A percentile compares a stretch with the other conserved stretches of the same genome.
Conservation (phyloP, 2,888 invertebrate genomes). For the Marronus borbonicus region DNA sequence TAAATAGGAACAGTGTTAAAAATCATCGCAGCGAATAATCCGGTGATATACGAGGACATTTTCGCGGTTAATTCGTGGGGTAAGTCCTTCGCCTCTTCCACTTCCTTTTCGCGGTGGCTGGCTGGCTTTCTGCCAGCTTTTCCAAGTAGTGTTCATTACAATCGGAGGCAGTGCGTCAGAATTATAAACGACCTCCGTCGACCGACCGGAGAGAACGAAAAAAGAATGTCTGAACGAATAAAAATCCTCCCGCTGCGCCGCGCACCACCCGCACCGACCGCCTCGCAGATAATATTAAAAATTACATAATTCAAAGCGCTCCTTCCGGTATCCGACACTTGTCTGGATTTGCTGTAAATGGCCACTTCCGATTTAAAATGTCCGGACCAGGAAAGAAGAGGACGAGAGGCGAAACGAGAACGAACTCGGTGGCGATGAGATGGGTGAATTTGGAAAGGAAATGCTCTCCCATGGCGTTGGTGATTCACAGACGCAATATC, state of each 20-base stretch:
- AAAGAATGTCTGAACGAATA: constrained; percentile 47
- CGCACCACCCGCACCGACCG: constrained; percentile 57
- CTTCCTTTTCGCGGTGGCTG: constrained; percentile 49
- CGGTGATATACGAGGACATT: constrained; percentile 67
- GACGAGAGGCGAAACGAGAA: neutral
- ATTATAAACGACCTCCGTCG: constrained; percentile 44
- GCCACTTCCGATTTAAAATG: constrained; percentile 69
- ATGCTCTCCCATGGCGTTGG: constrained; percentile 51
- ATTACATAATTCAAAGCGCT: constrained; percentile 68
- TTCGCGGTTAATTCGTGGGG: constrained; percentile 68
- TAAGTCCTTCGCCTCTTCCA: constrained; percentile 52
- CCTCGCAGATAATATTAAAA: constrained; percentile 64
- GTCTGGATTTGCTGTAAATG: constrained; percentile 67
- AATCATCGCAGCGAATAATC: constrained; percentile 69
- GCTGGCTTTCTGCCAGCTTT: constrained; percentile 62
- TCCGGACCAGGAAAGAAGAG: constrained; percentile 36
- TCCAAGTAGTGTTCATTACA: constrained; percentile 59
- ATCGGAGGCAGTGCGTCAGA: constrained; percentile 47
- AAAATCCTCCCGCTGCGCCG: neutral
- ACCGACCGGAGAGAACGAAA: constrained; percentile 56
- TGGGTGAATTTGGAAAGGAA: constrained; percentile 49
- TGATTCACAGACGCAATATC: constrained; percentile 57
- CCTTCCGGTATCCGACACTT: constrained; percentile 67
- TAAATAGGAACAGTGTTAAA: constrained; percentile 66
- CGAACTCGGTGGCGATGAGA: neutral